Conservation (phyloP, 1,140 invertebrate species). For the Formica selysi region DNA sequence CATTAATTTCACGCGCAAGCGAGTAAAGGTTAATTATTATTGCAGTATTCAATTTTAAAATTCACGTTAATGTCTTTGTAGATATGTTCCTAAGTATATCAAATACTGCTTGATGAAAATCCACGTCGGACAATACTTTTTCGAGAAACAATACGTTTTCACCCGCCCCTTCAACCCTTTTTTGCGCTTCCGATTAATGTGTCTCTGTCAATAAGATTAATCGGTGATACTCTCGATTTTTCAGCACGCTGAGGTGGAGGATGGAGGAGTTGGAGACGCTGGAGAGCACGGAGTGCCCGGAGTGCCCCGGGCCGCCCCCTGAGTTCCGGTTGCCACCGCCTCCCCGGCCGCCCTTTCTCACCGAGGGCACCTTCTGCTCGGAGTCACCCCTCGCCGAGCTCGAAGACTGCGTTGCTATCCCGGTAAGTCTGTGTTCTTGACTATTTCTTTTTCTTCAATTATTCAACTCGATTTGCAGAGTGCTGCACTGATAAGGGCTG, state of each 20-base stretch:
- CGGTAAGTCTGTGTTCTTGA: slow-evolving; percentile 76
- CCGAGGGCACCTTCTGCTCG: slow-evolving; percentile 84
- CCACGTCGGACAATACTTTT: neutral
- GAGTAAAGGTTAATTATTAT: slow-evolving; percentile 11
- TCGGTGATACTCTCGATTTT: slow-evolving; percentile 77
- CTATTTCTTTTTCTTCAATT: neutral
- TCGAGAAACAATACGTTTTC: slow-evolving; percentile 1
- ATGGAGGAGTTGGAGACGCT: slow-evolving; percentile 85
- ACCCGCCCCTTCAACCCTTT: neutral
- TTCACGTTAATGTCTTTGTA: neutral
- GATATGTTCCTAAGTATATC: neutral
- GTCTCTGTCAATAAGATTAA: slow-evolving; percentile 75
- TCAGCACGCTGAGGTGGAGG: slow-evolving; percentile 84
- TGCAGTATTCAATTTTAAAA: neutral
- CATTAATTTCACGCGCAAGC: neutral
- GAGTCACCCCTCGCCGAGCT: slow-evolving; percentile 84
- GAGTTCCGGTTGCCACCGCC: slow-evolving; percentile 85
- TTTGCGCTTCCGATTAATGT: slow-evolving; percentile 64
- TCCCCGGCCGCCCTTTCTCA: slow-evolving; percentile 84
- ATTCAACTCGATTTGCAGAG: slow-evolving; percentile 6
- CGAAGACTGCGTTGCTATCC: slow-evolving; percentile 85
- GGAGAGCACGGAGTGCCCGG: slow-evolving; percentile 85
- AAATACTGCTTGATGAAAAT: neutral
- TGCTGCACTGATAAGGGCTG: slow-evolving; percentile 22
- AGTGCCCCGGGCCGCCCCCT: slow-evolving; percentile 84